Evolutionary conservation across 2,113 vertebrate genomes (phyloP).

Genomic region (Origma solitaria): DNA sequence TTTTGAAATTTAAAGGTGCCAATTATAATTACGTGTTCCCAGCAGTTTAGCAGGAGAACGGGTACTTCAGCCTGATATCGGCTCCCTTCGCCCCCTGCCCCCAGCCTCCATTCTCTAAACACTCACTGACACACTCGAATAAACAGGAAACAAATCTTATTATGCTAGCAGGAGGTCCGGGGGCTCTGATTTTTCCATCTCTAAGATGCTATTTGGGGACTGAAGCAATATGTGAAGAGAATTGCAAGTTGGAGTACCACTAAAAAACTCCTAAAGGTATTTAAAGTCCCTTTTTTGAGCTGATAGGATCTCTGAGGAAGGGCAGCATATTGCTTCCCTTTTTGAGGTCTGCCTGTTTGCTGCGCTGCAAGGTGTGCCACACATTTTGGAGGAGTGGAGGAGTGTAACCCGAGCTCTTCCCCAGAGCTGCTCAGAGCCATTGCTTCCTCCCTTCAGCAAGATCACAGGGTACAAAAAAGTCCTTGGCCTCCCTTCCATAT

Average conservation of each 20-base stretch:
- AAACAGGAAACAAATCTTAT: constrained; percentile 40
- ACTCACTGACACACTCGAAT: background rate
- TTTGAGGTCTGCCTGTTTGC: background rate
- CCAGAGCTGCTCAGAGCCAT: background rate
- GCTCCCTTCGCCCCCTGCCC: background rate
- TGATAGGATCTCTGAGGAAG: background rate
- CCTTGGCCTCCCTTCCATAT: background rate
- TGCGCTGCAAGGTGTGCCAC: background rate
- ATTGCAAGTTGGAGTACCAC: background rate
- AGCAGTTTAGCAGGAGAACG: background rate
- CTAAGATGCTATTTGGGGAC: background rate
- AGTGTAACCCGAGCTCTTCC: background rate
- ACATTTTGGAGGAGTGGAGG: background rate
- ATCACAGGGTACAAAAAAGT: background rate
- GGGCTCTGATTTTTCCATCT: constrained; percentile 23
- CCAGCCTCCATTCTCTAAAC: background rate
- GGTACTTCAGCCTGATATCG: background rate
- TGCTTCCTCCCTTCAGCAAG: background rate
- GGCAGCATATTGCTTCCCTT: background rate
- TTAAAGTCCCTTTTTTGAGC: background rate
- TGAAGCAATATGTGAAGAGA: background rate
- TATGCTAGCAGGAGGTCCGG: constrained; percentile 31
- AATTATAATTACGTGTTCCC: background rate
- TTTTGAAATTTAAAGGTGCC: constrained; percentile 2
- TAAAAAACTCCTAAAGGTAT: background rate